A percentile compares a stretch with the other conserved stretches of the same genome.
Evolutionary conservation across 2,888 invertebrate species (phyloP).

Genomic region (Pyrrhosoma nymphula): DNA sequence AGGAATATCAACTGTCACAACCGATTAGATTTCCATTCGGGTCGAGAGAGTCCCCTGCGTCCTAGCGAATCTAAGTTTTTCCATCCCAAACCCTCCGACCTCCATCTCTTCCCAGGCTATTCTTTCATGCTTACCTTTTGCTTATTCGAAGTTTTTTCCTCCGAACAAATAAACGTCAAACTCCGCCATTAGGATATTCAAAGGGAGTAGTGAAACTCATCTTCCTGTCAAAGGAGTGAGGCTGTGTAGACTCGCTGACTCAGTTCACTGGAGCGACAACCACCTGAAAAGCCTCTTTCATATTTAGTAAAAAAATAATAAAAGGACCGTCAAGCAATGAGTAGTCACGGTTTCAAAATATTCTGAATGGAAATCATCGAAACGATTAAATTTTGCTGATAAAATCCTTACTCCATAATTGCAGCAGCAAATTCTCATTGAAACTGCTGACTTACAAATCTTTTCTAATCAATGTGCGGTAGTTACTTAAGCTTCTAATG

Average conservation of each 20-base stretch:
- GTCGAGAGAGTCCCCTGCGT: not conserved
- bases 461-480: no score
- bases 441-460: no score
- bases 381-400: no score
- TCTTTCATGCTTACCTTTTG: not conserved
- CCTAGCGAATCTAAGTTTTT: not conserved
- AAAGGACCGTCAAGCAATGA: no score
- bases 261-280: no score
- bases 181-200: not conserved
- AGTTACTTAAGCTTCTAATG: no score
- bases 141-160: not conserved
- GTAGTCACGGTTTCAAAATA: no score
- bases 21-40: constrained; percentile 56
- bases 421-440: no score
- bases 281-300: no score
- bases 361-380: no score
- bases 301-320: no score
- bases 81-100: not conserved
- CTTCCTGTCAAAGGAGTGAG: not conserved
- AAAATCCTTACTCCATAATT: no score
- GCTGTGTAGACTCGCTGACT: not conserved
- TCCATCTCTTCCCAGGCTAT: not conserved
- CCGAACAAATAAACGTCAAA: not conserved
- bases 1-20: constrained; percentile 62
- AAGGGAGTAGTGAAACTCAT: not conserved